Conservation (phyloP, 2,113 vertebrate species). For the Climacteris rufus region DNA sequence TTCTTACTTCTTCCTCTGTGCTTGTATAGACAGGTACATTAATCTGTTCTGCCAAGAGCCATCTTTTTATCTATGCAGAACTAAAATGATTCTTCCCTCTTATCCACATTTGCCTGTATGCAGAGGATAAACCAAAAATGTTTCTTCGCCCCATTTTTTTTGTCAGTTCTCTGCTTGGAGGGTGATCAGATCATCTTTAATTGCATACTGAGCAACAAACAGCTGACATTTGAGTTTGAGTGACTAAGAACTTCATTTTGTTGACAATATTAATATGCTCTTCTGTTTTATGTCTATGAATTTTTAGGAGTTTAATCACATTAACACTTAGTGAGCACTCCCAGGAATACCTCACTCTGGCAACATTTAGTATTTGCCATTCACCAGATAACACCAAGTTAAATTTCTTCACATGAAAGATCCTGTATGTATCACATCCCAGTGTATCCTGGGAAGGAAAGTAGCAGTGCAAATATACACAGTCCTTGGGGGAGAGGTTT, state of each 20-base stretch:
- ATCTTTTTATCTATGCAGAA: constrained; percentile 40
- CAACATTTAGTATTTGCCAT: neutral
- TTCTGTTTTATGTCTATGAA: neutral
- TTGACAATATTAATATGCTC: neutral
- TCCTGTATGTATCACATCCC: neutral
- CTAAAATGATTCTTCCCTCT: constrained; percentile 11
- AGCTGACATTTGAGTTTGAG: constrained; percentile 16
- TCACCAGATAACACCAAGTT: neutral
- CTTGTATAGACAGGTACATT: constrained; percentile 24
- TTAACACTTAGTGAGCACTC: neutral
- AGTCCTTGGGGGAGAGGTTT: neutral
- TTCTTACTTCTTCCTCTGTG: constrained; percentile 19
- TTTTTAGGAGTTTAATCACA: neutral
- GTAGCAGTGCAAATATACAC: neutral
- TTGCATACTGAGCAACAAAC: constrained; percentile 9
- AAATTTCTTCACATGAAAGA: neutral
- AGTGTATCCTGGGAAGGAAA: neutral
- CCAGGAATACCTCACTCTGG: neutral
- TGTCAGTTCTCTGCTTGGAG: constrained; percentile 21
- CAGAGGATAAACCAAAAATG: neutral
- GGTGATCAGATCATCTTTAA: constrained; percentile 29
- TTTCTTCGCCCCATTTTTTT: neutral
- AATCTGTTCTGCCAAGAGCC: neutral
- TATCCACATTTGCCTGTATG: constrained; percentile 12
- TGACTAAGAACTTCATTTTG: neutral